Percentiles rank a stretch among this genome's conserved stretches.
phyloP scores from a whole-genome alignment of 2,797 vertebrate species.

The Ispidina lecontei region DNA sequence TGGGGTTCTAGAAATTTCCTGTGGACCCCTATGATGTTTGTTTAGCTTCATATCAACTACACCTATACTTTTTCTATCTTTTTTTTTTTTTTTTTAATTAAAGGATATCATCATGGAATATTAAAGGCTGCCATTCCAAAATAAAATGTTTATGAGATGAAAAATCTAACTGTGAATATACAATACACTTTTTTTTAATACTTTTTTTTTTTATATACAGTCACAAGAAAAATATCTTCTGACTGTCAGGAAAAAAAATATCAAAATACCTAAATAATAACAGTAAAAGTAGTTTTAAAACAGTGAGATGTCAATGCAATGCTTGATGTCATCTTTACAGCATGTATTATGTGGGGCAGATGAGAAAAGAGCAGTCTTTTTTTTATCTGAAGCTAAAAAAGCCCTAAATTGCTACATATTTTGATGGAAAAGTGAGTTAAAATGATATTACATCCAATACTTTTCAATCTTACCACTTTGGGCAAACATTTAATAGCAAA shows the following conservation, averaged over 20 bases:
- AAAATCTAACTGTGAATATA: background rate
- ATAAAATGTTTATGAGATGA: background rate
- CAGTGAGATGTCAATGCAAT: background rate
- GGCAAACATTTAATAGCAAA: background rate
- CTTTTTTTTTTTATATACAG: background rate
- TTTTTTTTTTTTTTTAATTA: background rate
- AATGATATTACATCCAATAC: background rate
- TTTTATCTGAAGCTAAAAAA: background rate
- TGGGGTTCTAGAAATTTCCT: background rate
- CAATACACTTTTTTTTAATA: background rate
- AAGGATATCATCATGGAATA: background rate
- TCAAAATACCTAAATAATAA: background rate
- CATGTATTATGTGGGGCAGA: fast-evolving
- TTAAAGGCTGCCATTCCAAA: background rate
- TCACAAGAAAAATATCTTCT: background rate
- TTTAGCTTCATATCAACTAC: background rate
- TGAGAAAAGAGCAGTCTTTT: background rate
- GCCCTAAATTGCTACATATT: background rate
- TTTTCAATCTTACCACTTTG: background rate
- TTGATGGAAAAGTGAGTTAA: background rate
- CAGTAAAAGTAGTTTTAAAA: background rate
- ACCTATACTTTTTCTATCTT: background rate
- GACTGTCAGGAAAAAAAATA: background rate
- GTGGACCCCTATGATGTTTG: background rate
- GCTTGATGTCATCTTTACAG: background rate